These are phyloP conservation scores for Apis cerana DNA, from an alignment of 1,140 invertebrate genomes.

Conservation along the genomic window DNA sequence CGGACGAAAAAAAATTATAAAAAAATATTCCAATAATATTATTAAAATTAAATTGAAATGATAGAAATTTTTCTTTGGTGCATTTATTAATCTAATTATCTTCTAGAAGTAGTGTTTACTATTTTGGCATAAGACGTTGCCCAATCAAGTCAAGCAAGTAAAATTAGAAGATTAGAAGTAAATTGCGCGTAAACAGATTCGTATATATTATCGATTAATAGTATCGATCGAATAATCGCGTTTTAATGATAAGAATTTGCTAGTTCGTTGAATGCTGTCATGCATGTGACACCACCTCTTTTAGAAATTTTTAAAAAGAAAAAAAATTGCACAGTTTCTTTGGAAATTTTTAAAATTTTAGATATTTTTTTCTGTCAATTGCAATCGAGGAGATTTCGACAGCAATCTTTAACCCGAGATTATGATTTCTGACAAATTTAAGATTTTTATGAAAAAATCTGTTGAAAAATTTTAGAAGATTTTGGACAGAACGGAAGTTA, in stretches of 20 bases:
- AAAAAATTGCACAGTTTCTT: constrained; percentile 8
- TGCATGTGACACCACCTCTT: not conserved
- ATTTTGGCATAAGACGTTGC: not conserved
- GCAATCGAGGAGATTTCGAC: not conserved
- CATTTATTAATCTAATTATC: not conserved
- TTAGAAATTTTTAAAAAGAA: not conserved
- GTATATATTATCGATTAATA: constrained; percentile 1
- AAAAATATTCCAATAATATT: not conserved
- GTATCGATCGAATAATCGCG: constrained; percentile 2
- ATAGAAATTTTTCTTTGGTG: accelerated
- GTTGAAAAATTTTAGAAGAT: not conserved
- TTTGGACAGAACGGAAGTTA: not conserved
- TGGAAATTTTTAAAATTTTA: not conserved
- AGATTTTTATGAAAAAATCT: not conserved
- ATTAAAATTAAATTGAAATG: not conserved
- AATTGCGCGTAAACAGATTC: not conserved
- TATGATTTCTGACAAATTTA: not conserved
- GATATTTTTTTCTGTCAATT: not conserved
- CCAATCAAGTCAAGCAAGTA: not conserved
- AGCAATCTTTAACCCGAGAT: not conserved
- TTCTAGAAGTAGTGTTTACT: not conserved
- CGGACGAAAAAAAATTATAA: too few relatives aligned
- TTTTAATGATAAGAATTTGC: not conserved
- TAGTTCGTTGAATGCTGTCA: not conserved
- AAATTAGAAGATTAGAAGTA: constrained; percentile 1